phyloP scores from a whole-genome alignment of 1,140 invertebrate species.

The Lutraria rhynchaena region DNA sequence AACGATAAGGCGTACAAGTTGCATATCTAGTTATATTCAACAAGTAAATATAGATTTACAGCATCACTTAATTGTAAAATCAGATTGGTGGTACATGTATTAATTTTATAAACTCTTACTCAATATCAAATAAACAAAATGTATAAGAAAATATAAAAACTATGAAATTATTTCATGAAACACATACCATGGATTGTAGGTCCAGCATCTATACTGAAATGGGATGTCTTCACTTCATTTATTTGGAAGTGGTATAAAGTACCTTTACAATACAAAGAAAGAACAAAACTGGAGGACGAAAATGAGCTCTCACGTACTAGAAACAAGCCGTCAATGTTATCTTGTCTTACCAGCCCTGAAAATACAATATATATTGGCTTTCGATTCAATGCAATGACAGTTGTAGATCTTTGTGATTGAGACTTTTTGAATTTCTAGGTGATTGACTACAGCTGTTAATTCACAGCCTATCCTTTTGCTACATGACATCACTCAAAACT shows the following conservation, averaged over 20 bases:
- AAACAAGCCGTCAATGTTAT: slow-evolving; percentile 50
- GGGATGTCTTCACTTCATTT: slow-evolving; percentile 39
- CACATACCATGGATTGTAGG: slow-evolving; percentile 47
- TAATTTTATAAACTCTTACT: too few species aligned
- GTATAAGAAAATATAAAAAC: too few species aligned
- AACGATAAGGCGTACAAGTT: too few species aligned
- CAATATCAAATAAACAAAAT: too few species aligned
- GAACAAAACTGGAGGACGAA: slow-evolving; percentile 43
- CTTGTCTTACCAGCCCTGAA: slow-evolving; percentile 40
- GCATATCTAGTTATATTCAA: too few species aligned
- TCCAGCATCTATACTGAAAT: slow-evolving; percentile 54
- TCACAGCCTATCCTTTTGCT: too few species aligned
- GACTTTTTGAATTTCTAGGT: neutral
- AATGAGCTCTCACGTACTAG: slow-evolving; percentile 55
- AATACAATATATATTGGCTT: too few species aligned
- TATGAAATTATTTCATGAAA: too few species aligned
- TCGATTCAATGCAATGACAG: neutral
- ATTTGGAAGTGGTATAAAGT: slow-evolving; percentile 57
- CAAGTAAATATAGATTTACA: too few species aligned
- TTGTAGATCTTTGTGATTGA: neutral
- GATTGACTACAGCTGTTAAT: neutral
- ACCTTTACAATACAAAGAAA: slow-evolving; percentile 46
- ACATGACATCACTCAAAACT: too few species aligned
- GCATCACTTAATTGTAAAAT: too few species aligned
- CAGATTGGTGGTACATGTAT: too few species aligned